These are phyloP conservation scores for Gavialis gangeticus DNA, from an alignment of 2,113 vertebrate genomes.

Conservation along the genomic window DNA sequence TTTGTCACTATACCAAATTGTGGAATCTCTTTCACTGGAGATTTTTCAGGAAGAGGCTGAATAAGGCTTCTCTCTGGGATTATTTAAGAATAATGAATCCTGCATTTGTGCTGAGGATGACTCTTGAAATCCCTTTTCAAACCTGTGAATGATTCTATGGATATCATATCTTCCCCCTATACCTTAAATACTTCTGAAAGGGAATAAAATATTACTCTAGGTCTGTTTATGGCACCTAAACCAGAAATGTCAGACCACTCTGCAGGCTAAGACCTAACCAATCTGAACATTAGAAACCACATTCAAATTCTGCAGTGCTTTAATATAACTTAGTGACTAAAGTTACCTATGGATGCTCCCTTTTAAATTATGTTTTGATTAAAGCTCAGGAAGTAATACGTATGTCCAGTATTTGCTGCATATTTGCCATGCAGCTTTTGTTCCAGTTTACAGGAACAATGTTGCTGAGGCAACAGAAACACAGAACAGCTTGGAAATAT, in stretches of 20 bases:
- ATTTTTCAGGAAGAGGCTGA: too few species aligned
- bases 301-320: background rate
- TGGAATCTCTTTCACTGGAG: too few species aligned
- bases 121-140: too few species aligned
- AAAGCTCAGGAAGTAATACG: background rate
- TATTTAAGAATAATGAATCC: too few species aligned
- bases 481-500: background rate
- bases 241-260: constrained; percentile 58
- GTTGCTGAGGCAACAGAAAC: background rate
- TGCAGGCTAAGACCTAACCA: background rate
- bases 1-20: background rate
- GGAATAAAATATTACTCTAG: constrained; percentile 29
- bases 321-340: background rate
- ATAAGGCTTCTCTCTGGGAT: too few species aligned
- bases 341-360: background rate
- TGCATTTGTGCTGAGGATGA: too few species aligned
- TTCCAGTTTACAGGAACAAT: background rate
- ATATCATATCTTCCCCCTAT: background rate
- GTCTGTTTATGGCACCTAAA: constrained; percentile 48
- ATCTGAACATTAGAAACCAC: constrained; percentile 32
- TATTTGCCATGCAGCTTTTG: background rate
- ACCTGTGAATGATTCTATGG: too few species aligned
- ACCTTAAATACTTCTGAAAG: constrained; percentile 10
- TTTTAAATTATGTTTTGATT: background rate
- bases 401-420: background rate